A percentile compares a stretch with the other conserved stretches of the same genome.
Evolutionary conservation across 2,113 vertebrate genomes (phyloP).

Genomic region (Sander vitreus): DNA sequence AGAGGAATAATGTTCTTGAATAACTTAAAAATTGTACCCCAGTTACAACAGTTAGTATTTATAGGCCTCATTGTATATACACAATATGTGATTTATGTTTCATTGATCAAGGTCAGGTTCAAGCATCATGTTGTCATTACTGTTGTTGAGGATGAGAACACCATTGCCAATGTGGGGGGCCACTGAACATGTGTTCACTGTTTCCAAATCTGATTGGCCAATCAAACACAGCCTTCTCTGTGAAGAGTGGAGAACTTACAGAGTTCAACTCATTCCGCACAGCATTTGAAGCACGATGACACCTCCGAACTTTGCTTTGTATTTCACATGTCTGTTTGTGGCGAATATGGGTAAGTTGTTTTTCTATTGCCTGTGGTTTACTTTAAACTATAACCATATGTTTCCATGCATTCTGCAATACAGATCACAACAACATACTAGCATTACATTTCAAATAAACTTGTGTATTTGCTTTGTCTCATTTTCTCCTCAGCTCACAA

Average conservation of each 20-base stretch:
- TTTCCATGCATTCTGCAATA: too few species aligned
- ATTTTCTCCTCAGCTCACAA: constrained; percentile 23
- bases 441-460: background rate
- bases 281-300: constrained; percentile 31
- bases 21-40: background rate
- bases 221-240: constrained; percentile 23
- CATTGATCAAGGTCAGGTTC: background rate
- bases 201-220: constrained; percentile 31
- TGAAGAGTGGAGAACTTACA: constrained; percentile 21
- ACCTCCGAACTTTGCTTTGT: constrained; percentile 9
- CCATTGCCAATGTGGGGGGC: too few species aligned
- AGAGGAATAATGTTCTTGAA: background rate
- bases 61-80: too few species aligned
- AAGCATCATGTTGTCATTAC: background rate
- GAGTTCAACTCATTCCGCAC: constrained; percentile 22
- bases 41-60: background rate
- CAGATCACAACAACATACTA: too few species aligned
- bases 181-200: background rate
- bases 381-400: background rate
- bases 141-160: background rate
- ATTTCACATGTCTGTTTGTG: background rate
- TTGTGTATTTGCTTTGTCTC: background rate
- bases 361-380: background rate
- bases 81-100: too few species aligned
- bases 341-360: constrained; percentile 23